phyloP scores from a whole-genome alignment of 2,797 vertebrate genomes.

The Clarias laeviceps region DNA sequence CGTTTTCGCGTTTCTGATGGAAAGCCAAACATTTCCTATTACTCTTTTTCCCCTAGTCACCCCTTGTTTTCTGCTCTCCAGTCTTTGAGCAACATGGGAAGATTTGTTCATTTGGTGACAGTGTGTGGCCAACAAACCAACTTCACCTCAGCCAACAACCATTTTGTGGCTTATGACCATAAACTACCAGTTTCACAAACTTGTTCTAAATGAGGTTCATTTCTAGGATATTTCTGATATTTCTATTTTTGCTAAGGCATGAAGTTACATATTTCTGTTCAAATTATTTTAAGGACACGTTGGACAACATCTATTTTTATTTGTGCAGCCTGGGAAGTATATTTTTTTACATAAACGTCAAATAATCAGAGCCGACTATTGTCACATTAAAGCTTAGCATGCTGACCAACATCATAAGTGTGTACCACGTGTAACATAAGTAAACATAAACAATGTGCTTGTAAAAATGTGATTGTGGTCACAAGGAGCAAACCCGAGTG shows the following conservation, averaged over 20 bases:
- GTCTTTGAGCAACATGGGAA: conserved; percentile 39
- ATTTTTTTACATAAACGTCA: neutral
- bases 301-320: conserved; percentile 2
- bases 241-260: conserved; percentile 27
- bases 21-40: conserved; percentile 57
- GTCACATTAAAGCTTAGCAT: neutral
- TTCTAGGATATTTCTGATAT: conserved; percentile 29
- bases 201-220: conserved; percentile 19
- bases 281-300: conserved; percentile 8
- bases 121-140: conserved; percentile 16
- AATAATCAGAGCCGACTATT: too few species aligned
- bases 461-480: too few species aligned
- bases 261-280: conserved; percentile 35
- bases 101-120: conserved; percentile 15
- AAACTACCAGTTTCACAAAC: conserved; percentile 34
- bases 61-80: conserved; percentile 36
- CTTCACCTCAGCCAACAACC: conserved; percentile 5
- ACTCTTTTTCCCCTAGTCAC: conserved; percentile 36
- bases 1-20: conserved; percentile 55
- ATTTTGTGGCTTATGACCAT: conserved; percentile 38
- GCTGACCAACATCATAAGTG: neutral
- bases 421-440: neutral
- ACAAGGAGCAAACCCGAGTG: too few species aligned
- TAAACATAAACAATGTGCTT: too few species aligned
- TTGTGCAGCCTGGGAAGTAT: neutral